Conservation (phyloP, 2,113 vertebrate genomes). For the Corynorhinus townsendii region DNA sequence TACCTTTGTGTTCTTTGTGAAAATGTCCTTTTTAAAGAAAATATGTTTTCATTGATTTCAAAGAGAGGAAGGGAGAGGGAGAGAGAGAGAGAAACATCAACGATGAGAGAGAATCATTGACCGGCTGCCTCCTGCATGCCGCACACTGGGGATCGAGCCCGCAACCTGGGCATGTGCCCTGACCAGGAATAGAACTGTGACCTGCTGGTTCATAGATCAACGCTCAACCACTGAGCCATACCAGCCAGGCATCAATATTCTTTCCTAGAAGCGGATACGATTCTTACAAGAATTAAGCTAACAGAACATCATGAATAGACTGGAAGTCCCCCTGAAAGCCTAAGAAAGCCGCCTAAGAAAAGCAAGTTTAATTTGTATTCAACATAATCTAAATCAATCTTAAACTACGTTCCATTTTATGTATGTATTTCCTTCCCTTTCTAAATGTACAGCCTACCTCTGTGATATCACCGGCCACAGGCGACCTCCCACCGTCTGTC, state of each 20-base stretch:
- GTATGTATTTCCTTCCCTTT: background rate
- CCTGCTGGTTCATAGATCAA: no score
- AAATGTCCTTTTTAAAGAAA: background rate
- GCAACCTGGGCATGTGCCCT: no score
- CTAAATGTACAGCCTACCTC: background rate
- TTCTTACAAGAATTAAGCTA: background rate
- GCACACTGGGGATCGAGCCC: no score
- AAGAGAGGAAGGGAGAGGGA: no score
- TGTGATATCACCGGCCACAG: background rate
- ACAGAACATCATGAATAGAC: background rate
- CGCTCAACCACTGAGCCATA: no score
- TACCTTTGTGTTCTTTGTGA: background rate
- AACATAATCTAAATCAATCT: background rate
- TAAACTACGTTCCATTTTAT: background rate
- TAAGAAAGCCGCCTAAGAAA: background rate
- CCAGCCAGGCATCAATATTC: background rate
- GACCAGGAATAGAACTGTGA: no score
- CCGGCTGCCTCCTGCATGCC: no score
- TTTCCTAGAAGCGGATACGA: background rate
- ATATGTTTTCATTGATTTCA: no score
- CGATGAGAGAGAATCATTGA: no score
- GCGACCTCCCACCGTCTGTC: no score
- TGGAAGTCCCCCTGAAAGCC: background rate
- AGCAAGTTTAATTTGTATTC: background rate
- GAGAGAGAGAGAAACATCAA: no score